A percentile compares a stretch with the other conserved stretches of the same genome.
These are phyloP conservation scores for Halcyon leucocephala DNA, from an alignment of 2,797 vertebrate genomes.

Conservation along the genomic window DNA sequence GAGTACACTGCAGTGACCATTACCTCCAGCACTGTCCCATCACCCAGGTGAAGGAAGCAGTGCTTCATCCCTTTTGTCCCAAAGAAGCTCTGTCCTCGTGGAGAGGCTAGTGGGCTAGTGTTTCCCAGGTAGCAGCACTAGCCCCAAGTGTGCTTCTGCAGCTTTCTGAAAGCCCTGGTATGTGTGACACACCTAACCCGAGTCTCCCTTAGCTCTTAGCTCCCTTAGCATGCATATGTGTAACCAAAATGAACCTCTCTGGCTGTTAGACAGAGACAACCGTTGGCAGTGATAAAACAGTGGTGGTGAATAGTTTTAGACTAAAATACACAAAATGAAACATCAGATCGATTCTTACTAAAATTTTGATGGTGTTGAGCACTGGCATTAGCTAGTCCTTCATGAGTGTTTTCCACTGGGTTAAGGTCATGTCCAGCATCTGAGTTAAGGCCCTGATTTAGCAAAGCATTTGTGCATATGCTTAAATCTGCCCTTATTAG, in stretches of 20 bases:
- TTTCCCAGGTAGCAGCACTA: neutral
- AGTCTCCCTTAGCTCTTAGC: neutral
- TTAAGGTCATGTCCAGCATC: neutral
- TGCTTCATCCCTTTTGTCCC: neutral
- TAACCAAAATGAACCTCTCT: neutral
- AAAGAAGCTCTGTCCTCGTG: neutral
- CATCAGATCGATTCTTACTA: neutral
- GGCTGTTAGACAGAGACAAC: neutral
- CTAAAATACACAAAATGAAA: neutral
- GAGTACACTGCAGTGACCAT: neutral
- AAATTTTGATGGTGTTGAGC: neutral
- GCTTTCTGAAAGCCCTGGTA: neutral
- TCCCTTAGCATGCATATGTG: accelerated
- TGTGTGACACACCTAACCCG: neutral
- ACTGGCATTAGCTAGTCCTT: neutral
- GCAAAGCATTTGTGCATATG: slow-evolving; percentile 7
- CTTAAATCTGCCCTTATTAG: slow-evolving; percentile 16
- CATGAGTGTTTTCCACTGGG: neutral
- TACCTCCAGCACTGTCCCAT: neutral
- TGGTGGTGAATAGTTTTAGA: neutral
- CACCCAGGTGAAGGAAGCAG: neutral
- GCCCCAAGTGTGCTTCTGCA: neutral
- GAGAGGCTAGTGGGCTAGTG: neutral
- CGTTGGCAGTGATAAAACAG: slow-evolving; percentile 10
- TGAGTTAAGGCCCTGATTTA: slow-evolving; percentile 20